phyloP scores from a whole-genome alignment of 2,113 vertebrate genomes.

The Pseudorasbora parva region DNA sequence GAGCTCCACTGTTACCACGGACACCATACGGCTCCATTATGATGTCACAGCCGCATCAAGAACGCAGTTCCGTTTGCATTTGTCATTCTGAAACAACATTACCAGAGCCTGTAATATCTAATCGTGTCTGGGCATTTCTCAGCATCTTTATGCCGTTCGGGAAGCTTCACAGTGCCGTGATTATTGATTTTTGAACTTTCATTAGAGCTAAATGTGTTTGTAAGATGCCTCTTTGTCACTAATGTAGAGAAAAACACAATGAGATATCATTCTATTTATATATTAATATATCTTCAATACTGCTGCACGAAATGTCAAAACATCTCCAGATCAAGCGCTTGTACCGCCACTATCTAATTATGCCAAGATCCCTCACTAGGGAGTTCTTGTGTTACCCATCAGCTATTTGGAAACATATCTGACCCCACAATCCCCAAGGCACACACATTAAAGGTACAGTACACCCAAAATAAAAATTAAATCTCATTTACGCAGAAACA shows the following conservation, averaged over 20 bases:
- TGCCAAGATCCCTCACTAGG: constrained; percentile 67
- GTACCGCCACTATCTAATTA: constrained; percentile 36
- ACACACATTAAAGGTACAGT: constrained; percentile 61
- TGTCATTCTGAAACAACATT: not conserved
- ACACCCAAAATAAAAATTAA: not conserved
- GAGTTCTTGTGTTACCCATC: constrained; percentile 70
- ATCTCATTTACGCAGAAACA: not conserved
- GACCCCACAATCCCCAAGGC: constrained; percentile 52
- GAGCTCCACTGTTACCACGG: constrained; percentile 38
- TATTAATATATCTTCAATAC: too few species aligned
- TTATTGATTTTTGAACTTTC: not conserved
- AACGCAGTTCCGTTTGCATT: not conserved
- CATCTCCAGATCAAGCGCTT: not conserved
- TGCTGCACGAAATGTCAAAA: too few species aligned
- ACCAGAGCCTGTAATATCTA: not conserved
- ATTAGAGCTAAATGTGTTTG: not conserved
- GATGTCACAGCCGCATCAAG: constrained; percentile 27
- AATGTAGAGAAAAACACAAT: not conserved
- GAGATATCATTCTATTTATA: not conserved
- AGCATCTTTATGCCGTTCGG: not conserved
- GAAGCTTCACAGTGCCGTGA: not conserved
- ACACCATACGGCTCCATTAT: constrained; percentile 37
- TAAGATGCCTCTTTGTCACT: not conserved
- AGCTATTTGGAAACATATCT: constrained; percentile 76
- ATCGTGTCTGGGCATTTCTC: not conserved